Conservation (phyloP, 2,888 invertebrate species). For the Aporophyla nigra region DNA sequence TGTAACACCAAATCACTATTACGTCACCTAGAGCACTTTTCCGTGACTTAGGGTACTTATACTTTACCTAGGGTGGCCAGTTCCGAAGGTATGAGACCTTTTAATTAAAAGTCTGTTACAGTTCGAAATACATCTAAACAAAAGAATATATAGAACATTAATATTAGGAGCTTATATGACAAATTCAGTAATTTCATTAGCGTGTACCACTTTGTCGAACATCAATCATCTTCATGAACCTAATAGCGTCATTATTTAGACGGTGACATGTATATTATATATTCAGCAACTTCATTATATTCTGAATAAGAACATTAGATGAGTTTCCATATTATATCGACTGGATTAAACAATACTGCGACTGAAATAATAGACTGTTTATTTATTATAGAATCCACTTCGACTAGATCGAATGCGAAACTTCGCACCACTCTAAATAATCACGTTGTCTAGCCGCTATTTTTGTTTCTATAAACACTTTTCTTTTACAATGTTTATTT, state of each 20-base stretch:
- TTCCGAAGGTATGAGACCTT: neutral
- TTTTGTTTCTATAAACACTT: constrained; percentile 58
- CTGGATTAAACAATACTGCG: neutral
- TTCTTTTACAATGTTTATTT: constrained; percentile 58
- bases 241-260: constrained; percentile 21
- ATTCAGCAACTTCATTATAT: neutral
- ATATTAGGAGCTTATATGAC: neutral
- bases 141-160: neutral
- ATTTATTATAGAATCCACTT: constrained; percentile 8
- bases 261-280: neutral
- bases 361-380: constrained; percentile 9
- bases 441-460: constrained; percentile 41
- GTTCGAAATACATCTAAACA: neutral
- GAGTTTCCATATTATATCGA: neutral
- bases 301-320: neutral
- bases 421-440: constrained; percentile 21
- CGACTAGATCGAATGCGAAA: constrained; percentile 2
- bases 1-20: neutral
- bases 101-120: neutral
- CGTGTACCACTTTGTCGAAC: constrained; percentile 14
- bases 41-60: neutral
- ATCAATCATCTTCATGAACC: constrained; percentile 34
- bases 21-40: neutral
- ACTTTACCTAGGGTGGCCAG: neutral
- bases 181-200: constrained; percentile 34